Evolutionary conservation across 2,888 invertebrate species (phyloP).

Genomic region (Drosophila ezoana): DNA sequence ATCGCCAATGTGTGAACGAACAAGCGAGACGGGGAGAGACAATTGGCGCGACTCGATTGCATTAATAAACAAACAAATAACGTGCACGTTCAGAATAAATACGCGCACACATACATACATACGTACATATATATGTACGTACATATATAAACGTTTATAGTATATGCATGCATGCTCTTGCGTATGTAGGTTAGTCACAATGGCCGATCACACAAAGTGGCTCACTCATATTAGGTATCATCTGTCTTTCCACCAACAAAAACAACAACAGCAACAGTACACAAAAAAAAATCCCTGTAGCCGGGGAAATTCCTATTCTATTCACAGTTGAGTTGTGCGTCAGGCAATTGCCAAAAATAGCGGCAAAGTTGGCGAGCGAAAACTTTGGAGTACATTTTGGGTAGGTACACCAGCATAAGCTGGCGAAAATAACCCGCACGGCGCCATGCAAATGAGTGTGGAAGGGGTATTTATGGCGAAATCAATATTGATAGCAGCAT

Average conservation of each 20-base stretch:
- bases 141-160: background rate
- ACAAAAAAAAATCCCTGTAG: conserved; percentile 1
- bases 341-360: background rate
- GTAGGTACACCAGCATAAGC: background rate
- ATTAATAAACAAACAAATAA: conserved; percentile 36
- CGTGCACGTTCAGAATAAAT: conserved; percentile 8
- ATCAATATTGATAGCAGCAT: conserved; percentile 5
- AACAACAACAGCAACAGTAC: background rate
- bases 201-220: conserved; percentile 46
- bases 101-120: conserved; percentile 3
- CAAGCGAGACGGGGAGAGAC: background rate
- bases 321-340: background rate
- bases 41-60: conserved; percentile 31
- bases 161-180: too few species aligned
- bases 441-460: background rate
- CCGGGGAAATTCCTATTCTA: conserved; percentile 9
- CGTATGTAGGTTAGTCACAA: conserved; percentile 34
- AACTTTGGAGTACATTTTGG: background rate
- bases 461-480: background rate
- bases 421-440: background rate
- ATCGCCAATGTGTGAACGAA: background rate
- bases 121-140: background rate
- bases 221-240: conserved; percentile 5
- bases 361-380: background rate
- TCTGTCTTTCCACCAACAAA: background rate